Evolutionary conservation across 2,888 invertebrate species (phyloP), one percentile per base, ranked within the genome.

Genomic region (Cacoxenus indagator): DNA sequence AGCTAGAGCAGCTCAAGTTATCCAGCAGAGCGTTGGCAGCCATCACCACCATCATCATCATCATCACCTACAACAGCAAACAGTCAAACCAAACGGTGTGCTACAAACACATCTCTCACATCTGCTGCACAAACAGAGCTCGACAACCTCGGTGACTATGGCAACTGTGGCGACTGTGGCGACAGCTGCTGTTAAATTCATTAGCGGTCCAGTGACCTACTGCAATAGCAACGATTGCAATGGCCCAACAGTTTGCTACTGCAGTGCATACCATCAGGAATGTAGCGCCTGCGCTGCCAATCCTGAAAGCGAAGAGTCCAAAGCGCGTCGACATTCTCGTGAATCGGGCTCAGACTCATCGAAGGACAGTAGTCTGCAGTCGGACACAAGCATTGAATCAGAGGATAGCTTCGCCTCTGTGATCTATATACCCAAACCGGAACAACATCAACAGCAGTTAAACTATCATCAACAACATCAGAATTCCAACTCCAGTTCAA

Each of bases 331-430:
- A 65, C 92, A 93, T 81, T 96, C 96, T 0, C 92, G 92, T 75
- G 96, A 96, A 87, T 96, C 96, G 79, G 96, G 96, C 14, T 96
- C 96, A 1, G 95, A 95, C 85, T 95, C 95, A 5, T 95, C 95
- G 1, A 95, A 95, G 88, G 95, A 95, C 79, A 94, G 95, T 85
- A 96, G 96, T 85, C 90, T 96, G 70, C 96, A 96, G 88, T 96
- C 96, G 86, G 97, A 97, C 85, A 96, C 96, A 1, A 96, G 96
- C 88, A 95, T 96, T 43, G 97, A 97, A 87, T 96, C 96, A 0
- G 96, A 97, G 87, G 96, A 97, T 84, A 96, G 96, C 87, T 96
- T 96, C 84, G 96, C 96, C 69, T 96, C 96, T 73, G 96, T 97
- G 57, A 96, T 97, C 83, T 96, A 93, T 85, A 93, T 96, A 81